phyloP scores from a whole-genome alignment of 2,797 vertebrate species.

The Heliangelus exortis region DNA sequence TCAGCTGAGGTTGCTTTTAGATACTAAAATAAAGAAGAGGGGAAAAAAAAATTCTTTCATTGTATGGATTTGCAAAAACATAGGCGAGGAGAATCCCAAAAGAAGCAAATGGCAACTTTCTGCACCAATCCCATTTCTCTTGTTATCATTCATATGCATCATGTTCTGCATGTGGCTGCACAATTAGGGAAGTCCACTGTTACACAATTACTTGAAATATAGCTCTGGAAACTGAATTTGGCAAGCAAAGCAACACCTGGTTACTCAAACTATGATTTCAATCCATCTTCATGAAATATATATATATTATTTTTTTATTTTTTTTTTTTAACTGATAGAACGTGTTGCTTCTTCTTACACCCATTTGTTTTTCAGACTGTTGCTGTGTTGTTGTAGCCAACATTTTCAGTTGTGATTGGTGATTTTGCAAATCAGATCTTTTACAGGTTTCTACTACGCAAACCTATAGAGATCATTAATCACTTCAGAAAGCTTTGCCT shows the following conservation, averaged over 20 bases:
- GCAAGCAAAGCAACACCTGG: background rate
- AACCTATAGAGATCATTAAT: background rate
- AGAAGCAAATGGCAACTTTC: background rate
- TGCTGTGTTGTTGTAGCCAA: background rate
- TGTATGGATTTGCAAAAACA: background rate
- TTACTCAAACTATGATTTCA: background rate
- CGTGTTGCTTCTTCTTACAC: background rate
- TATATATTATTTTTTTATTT: background rate
- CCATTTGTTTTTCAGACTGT: background rate
- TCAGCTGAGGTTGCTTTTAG: background rate
- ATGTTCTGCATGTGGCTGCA: background rate
- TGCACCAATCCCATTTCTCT: background rate
- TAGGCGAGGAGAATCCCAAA: background rate
- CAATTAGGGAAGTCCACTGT: background rate
- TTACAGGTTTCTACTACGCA: background rate
- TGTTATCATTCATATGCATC: fast-evolving
- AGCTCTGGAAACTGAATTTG: background rate
- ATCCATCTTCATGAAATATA: background rate
- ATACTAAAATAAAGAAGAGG: background rate
- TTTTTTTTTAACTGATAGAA: background rate
- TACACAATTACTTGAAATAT: background rate
- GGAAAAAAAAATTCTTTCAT: background rate
- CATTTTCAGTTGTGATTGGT: background rate
- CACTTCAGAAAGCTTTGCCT: background rate
- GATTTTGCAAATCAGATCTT: background rate